Evolutionary conservation across 2,113 vertebrate species (phyloP), one percentile per base, ranked within the genome.

Genomic region (Heptranchias perlo): DNA sequence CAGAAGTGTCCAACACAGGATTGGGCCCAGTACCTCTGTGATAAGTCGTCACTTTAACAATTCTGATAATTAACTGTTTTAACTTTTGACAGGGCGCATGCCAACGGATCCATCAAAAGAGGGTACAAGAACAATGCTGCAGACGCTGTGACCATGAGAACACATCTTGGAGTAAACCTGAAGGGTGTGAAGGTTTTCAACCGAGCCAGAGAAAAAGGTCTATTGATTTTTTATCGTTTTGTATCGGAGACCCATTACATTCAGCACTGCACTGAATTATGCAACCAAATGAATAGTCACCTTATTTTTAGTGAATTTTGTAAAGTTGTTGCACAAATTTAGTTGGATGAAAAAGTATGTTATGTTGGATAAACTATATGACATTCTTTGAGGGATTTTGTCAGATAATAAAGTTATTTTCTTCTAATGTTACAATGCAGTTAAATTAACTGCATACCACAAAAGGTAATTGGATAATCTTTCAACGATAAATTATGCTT

Each of bases 151-250:
- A 99, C 99, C 96, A 98, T 99, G 98, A 98, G 99, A 97, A 99
- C 98, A 54, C 99, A 99, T 89, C 98, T 99, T 47, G 99, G 99
- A 94, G 98, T 99, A 97, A 99, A 99, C 97, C 97, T 99, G 97
- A 99, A 99, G 97, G 99, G 99, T 96, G 98, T 99, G 96, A 99
- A 99, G 96, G 97, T 99, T 97, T 99, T 99, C 97, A 99, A 98
- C 96, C 98, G 98, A 98, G 98, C 98, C 97, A 98, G 99, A 98
- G 99, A 99, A 97, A 99, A 99, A 99, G 99, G 99, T 99, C 97
- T 73, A 73, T n/a, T 76, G 44, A 49, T 69, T 96, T 86, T 84
- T 96, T 28, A 28, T 96, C n/a, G 69, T 96, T 94, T 73, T 96
- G 65, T 94, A 96, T 96, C 94, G 25, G 96, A 96, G 96, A 84